Evolutionary conservation across 2,113 vertebrate species (phyloP).

Genomic region (Hydrolagus affinis): DNA sequence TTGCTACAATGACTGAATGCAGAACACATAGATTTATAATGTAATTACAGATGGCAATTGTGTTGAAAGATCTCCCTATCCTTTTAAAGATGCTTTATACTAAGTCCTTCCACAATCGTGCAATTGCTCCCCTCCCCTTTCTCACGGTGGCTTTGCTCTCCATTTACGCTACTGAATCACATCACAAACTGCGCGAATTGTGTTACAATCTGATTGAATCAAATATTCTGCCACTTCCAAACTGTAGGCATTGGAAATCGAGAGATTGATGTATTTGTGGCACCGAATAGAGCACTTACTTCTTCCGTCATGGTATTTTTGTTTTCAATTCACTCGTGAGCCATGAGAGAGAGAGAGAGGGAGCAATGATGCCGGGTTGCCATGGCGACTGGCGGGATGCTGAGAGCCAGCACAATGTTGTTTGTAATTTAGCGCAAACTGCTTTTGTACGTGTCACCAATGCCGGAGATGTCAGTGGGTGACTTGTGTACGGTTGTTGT

Average conservation of each 20-base stretch:
- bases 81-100: too few relatives aligned
- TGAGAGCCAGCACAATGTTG: not conserved
- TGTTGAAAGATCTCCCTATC: too few relatives aligned
- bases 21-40: too few relatives aligned
- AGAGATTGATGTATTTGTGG: not conserved
- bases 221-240: not conserved
- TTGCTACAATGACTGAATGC: too few relatives aligned
- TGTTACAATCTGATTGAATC: not conserved
- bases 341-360: not conserved
- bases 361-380: not conserved
- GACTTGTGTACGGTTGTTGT: not conserved
- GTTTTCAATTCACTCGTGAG: too few relatives aligned
- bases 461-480: not conserved
- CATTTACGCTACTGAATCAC: too few relatives aligned
- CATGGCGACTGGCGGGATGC: not conserved
- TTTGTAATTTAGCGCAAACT: too few relatives aligned
- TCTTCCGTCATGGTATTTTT: not conserved
- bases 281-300: not conserved
- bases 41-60: too few relatives aligned
- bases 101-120: too few relatives aligned
- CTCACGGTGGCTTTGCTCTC: too few relatives aligned
- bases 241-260: not conserved
- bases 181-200: too few relatives aligned
- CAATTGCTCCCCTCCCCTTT: too few relatives aligned
- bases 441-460: not conserved